These are phyloP conservation scores for Silvanus unidentatus DNA, from an alignment of 2,888 invertebrate genomes.

Conservation along the genomic window DNA sequence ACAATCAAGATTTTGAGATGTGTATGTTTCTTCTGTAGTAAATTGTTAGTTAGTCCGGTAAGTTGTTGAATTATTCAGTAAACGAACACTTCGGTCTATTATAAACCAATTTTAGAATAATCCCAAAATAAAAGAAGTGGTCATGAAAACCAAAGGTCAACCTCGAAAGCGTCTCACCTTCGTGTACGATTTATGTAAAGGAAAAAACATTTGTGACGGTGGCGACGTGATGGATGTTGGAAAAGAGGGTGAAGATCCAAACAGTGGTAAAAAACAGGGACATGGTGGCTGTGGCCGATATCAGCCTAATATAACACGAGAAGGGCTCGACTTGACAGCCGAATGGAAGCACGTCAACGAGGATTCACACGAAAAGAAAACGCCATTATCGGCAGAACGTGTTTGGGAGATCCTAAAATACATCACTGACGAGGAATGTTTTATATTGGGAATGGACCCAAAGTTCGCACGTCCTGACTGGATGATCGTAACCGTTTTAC, in stretches of 20 bases:
- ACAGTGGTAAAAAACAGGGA: conserved; percentile 53
- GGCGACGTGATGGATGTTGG: conserved; percentile 95
- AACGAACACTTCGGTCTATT: no score
- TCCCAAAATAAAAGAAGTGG: conserved; percentile 89
- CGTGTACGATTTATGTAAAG: conserved; percentile 97
- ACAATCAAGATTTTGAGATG: conserved; percentile 96
- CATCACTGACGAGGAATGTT: conserved; percentile 94
- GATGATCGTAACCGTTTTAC: conserved; percentile 97
- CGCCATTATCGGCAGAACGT: conserved; percentile 86
- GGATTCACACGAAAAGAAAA: conserved; percentile 96
- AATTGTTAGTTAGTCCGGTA: conserved; percentile 89
- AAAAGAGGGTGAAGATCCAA: conserved; percentile 62
- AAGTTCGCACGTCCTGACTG: conserved; percentile 97
- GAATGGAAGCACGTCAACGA: conserved; percentile 99
- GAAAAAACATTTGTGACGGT: conserved; percentile 96
- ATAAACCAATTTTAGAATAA: conserved; percentile 55
- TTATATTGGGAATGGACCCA: conserved; percentile 91
- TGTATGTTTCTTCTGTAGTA: conserved; percentile 98
- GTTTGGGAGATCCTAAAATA: conserved; percentile 96
- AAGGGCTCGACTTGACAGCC: conserved; percentile 88
- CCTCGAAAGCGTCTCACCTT: conserved; percentile 90
- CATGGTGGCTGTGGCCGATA: conserved; percentile 98
- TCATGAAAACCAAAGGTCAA: conserved; percentile 94
- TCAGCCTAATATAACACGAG: conserved; percentile 86
- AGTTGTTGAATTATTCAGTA: conserved; percentile 52